A percentile compares a stretch with the other conserved stretches of the same genome.
Evolutionary conservation across 1,140 invertebrate genomes (phyloP).

Genomic region (Andricus grossulariae): DNA sequence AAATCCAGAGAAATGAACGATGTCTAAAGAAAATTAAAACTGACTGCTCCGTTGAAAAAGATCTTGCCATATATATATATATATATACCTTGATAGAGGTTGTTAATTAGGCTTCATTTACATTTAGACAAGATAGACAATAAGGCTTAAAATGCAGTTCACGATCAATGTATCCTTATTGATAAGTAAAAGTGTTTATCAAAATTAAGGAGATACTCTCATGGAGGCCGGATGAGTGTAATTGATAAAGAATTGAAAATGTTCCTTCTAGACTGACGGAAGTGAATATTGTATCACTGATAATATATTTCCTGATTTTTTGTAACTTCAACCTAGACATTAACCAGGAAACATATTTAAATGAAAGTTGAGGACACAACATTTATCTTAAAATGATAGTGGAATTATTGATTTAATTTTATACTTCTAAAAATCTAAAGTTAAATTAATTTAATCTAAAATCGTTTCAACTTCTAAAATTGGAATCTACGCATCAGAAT

Average conservation of each 20-base stretch:
- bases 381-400: no score
- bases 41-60: not conserved
- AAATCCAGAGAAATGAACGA: not conserved
- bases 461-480: no score
- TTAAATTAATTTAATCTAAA: no score
- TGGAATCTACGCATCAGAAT: no score
- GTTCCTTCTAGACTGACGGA: no score
- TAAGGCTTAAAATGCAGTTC: not conserved
- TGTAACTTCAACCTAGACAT: no score
- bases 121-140: conserved; percentile 7
- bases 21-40: not conserved
- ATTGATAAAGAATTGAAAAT: not conserved
- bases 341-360: no score
- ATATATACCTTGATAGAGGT: not conserved
- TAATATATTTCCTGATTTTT: no score
- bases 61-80: not conserved
- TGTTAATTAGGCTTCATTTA: conserved; percentile 4
- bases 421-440: no score
- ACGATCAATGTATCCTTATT: not conserved
- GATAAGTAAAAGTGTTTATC: conserved; percentile 14
- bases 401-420: no score
- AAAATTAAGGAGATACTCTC: not conserved
- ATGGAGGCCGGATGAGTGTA: not conserved
- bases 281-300: no score
- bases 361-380: no score